A percentile compares a stretch with the other conserved stretches of the same genome.
These are phyloP conservation scores for Scaeva pyrastri DNA, from an alignment of 2,888 invertebrate species.

Conservation along the genomic window DNA sequence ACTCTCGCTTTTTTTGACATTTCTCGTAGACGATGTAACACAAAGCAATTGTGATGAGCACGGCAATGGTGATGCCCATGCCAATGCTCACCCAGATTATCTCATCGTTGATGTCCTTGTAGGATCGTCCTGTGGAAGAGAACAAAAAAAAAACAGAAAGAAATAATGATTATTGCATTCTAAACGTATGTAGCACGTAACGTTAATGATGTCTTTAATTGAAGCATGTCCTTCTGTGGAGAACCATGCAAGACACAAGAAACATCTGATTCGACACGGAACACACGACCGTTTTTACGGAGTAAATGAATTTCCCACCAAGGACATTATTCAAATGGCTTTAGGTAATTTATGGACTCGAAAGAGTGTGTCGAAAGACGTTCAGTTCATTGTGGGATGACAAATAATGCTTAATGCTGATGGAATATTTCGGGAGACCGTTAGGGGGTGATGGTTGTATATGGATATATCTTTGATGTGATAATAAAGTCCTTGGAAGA, in stretches of 20 bases:
- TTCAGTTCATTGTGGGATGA: slow-evolving; percentile 27
- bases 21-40: slow-evolving; percentile 93
- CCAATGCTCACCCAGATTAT: slow-evolving; percentile 95
- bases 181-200: slow-evolving; percentile 41
- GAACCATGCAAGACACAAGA: neutral
- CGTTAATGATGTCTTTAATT: slow-evolving; percentile 51
- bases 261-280: slow-evolving; percentile 1
- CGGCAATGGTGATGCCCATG: slow-evolving; percentile 92
- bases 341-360: slow-evolving; percentile 54
- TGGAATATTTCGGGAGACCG: slow-evolving; percentile 12
- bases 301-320: slow-evolving; percentile 44
- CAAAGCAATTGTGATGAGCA: slow-evolving; percentile 91
- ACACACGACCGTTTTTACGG: neutral
- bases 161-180: slow-evolving; percentile 37
- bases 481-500: slow-evolving; percentile 17
- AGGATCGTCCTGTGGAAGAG: slow-evolving; percentile 88
- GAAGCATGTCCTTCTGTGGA: neutral
- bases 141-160: neutral
- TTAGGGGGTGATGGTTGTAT: too few relatives aligned
- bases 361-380: slow-evolving; percentile 37
- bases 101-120: slow-evolving; percentile 93
- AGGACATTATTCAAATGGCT: slow-evolving; percentile 58
- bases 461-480: slow-evolving; percentile 24
- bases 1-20: slow-evolving; percentile 88
- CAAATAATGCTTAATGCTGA: slow-evolving; percentile 57